A percentile compares a stretch with the other conserved stretches of the same genome.
Evolutionary conservation across 2,113 vertebrate species (phyloP).

Genomic region (Ceyx melanurus): DNA sequence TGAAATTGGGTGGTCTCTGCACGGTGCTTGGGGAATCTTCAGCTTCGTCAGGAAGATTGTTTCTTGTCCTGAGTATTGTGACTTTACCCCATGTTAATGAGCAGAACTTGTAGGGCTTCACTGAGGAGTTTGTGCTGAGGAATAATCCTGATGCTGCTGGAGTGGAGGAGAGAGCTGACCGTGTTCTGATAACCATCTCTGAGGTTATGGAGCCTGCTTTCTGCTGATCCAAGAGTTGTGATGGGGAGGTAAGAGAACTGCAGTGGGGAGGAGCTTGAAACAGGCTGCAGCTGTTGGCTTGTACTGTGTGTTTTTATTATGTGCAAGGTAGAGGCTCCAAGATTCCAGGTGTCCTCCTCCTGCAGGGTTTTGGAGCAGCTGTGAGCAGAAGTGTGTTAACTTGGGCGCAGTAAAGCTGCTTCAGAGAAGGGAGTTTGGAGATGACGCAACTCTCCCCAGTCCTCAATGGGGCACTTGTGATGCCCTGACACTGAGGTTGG

Average conservation of each 20-base stretch:
- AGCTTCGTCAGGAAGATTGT: neutral
- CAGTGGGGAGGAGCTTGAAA: neutral
- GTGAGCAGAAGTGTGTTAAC: constrained; percentile 37
- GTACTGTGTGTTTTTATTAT: neutral
- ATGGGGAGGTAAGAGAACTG: neutral
- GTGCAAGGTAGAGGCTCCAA: neutral
- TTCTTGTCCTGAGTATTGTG: neutral
- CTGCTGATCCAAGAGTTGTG: neutral
- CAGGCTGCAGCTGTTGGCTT: neutral
- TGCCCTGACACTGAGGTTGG: constrained; percentile 37
- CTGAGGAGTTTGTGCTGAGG: neutral
- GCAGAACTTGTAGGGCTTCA: neutral
- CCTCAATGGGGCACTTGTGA: constrained; percentile 68
- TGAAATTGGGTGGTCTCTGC: neutral
- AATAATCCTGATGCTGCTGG: neutral
- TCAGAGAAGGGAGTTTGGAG: constrained; percentile 59
- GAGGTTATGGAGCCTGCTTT: neutral
- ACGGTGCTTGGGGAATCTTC: neutral
- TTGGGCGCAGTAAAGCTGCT: constrained; percentile 10
- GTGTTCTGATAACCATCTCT: neutral
- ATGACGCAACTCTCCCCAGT: constrained; percentile 49
- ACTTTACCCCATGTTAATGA: neutral
- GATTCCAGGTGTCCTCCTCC: constrained; percentile 59
- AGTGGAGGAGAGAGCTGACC: neutral
- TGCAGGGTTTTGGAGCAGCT: constrained; percentile 41